Conservation (phyloP, 2,113 vertebrate genomes). For the Alces alces region DNA sequence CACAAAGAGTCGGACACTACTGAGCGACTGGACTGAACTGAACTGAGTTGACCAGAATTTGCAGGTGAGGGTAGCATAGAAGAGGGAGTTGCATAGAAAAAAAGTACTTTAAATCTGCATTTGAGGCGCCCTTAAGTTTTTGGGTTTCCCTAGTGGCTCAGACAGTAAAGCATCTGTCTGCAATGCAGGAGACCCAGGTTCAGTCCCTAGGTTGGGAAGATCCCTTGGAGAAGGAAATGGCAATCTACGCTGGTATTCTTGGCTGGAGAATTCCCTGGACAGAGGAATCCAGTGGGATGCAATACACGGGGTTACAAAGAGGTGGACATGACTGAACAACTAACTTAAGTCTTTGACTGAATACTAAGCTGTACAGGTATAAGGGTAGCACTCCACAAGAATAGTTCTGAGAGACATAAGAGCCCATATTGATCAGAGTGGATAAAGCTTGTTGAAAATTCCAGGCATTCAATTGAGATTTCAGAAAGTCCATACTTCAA, state of each 20-base stretch:
- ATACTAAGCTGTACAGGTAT: neutral
- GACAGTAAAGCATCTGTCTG: neutral
- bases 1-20: no score
- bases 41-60: neutral
- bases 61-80: accelerated
- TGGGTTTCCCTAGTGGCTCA: neutral
- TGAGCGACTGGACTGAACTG: no score
- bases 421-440: no score
- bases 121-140: accelerated
- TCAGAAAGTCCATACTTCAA: neutral
- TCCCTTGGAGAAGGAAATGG: neutral
- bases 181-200: neutral
- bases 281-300: neutral
- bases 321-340: neutral
- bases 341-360: neutral
- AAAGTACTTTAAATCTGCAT: neutral
- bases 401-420: neutral
- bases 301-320: neutral
- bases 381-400: neutral
- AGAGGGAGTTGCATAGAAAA: neutral
- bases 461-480: neutral
- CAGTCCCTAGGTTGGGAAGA: neutral
- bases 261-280: neutral
- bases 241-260: neutral
- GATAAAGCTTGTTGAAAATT: neutral